phyloP scores from a whole-genome alignment of 2,888 invertebrate genomes.

The Nebria salina region DNA sequence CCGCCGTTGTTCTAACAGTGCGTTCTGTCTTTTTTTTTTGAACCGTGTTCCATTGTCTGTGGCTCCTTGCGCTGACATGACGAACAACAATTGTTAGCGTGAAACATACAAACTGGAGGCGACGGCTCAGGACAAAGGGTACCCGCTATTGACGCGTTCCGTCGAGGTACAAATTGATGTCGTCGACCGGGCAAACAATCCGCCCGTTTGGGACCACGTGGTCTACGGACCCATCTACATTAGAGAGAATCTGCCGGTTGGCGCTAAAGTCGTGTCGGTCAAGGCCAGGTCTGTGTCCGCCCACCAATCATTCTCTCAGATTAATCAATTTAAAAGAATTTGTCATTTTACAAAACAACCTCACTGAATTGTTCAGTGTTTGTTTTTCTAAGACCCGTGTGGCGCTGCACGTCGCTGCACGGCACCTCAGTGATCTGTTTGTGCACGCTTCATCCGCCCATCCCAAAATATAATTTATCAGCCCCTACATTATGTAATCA shows the following conservation, averaged over 20 bases:
- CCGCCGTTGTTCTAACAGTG: not conserved
- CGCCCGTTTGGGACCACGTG: conserved; percentile 95
- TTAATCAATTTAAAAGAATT: conserved; percentile 20
- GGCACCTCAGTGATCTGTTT: conserved; percentile 61
- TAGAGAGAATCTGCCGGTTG: conserved; percentile 97
- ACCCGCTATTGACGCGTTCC: conserved; percentile 92
- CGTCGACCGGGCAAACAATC: conserved; percentile 98
- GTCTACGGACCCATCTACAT: conserved; percentile 97
- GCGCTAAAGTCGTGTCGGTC: conserved; percentile 96
- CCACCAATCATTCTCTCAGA: conserved; percentile 17
- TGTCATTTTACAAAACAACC: conserved; percentile 35
- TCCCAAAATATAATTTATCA: not conserved
- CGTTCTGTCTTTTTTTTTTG: not conserved
- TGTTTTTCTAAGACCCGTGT: conserved; percentile 56
- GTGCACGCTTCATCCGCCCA: conserved; percentile 61
- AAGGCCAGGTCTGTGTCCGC: conserved; percentile 93
- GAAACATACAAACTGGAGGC: conserved; percentile 98
- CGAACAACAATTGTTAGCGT: conserved; percentile 72
- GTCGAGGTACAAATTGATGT: conserved; percentile 99
- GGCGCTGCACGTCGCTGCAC: conserved; percentile 62
- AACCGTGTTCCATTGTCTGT: conserved; percentile 45
- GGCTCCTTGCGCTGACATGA: conserved; percentile 51
- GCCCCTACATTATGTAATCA: too few relatives aligned
- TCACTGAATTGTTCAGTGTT: conserved; percentile 29
- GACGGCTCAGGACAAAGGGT: conserved; percentile 98